Percentiles rank a stretch among this genome's conserved stretches.
phyloP scores from a whole-genome alignment of 2,888 invertebrate species.

The Thymelicus acteon region DNA sequence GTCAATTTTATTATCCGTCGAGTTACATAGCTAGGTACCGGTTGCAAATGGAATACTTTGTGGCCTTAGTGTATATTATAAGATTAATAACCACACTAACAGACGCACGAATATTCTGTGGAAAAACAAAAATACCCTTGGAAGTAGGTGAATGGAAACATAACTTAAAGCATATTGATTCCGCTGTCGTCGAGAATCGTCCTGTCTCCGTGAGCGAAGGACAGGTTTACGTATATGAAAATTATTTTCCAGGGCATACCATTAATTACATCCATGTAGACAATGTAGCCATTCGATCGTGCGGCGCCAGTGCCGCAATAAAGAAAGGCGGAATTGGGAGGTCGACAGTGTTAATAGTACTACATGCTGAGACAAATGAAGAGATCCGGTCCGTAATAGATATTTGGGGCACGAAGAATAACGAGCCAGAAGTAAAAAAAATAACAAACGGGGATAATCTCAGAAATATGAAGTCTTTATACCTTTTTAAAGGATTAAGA shows the following conservation, averaged over 20 bases:
- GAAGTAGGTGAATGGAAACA: conserved; percentile 66
- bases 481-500: conserved; percentile 56
- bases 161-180: conserved; percentile 62
- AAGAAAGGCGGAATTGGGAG: conserved; percentile 63
- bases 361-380: conserved; percentile 62
- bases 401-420: conserved; percentile 65
- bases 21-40: not conserved
- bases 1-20: not conserved
- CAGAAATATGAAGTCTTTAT: conserved; percentile 55
- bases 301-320: conserved; percentile 66
- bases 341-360: conserved; percentile 63
- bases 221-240: conserved; percentile 72
- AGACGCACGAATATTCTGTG: conserved; percentile 58
- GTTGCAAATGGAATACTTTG: conserved; percentile 40
- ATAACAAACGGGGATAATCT: conserved; percentile 36
- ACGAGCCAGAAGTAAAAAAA: conserved; percentile 24
- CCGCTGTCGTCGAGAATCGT: conserved; percentile 66
- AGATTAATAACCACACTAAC: conserved; percentile 40
- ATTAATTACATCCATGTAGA: conserved; percentile 72
- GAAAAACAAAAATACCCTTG: conserved; percentile 59
- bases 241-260: conserved; percentile 63
- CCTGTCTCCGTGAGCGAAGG: conserved; percentile 66
- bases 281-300: conserved; percentile 66
- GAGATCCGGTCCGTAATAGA: conserved; percentile 73
- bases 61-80: conserved; percentile 37